Conservation (phyloP, 2,797 vertebrate species). For the Lagodon rhomboides region DNA sequence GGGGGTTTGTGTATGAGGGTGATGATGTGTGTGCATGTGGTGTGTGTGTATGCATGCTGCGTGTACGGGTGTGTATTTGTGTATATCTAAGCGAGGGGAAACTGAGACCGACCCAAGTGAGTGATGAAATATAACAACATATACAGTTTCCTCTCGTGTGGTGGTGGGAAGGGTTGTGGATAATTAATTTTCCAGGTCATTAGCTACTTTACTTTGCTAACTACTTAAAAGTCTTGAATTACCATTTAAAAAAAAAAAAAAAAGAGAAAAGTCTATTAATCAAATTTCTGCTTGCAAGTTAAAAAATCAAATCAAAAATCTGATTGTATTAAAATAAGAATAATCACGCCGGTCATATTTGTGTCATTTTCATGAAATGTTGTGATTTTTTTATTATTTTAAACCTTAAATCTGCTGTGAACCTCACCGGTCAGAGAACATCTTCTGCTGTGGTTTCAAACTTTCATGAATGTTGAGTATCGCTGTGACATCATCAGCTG, state of each 20-base stretch:
- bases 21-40: slow-evolving; percentile 58
- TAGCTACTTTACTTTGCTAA: slow-evolving; percentile 62
- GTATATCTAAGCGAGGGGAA: slow-evolving; percentile 51
- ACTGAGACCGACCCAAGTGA: slow-evolving; percentile 71
- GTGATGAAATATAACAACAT: slow-evolving; percentile 76
- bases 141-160: slow-evolving; percentile 57
- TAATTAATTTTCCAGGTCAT: slow-evolving; percentile 66
- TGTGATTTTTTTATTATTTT: not conserved
- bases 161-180: slow-evolving; percentile 48
- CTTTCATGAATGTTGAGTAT: not conserved
- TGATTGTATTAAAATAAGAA: not conserved
- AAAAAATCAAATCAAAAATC: not conserved
- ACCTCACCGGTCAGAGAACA: not conserved
- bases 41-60: slow-evolving; percentile 51
- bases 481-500: slow-evolving; percentile 4
- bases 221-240: not conserved
- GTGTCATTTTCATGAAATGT: not conserved
- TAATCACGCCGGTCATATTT: not conserved
- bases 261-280: no score
- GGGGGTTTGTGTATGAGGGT: slow-evolving; percentile 52
- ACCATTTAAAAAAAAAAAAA: no score
- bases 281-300: not conserved
- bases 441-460: not conserved
- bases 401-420: no score
- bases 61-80: slow-evolving; percentile 58